These are phyloP conservation scores for Heliconius hewitsoni DNA, from an alignment of 1,140 invertebrate species.

Conservation along the genomic window DNA sequence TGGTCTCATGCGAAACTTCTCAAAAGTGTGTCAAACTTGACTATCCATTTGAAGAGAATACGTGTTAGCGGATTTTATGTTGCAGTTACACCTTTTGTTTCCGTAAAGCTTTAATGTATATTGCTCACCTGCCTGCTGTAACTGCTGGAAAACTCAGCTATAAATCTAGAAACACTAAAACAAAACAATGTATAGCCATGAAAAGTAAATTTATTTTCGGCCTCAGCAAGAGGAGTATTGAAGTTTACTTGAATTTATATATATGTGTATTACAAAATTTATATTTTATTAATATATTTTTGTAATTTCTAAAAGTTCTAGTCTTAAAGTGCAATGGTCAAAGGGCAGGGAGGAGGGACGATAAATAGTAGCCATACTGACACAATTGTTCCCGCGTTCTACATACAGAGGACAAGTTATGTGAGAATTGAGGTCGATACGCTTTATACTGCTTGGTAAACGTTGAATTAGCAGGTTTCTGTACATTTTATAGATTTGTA, in stretches of 20 bases:
- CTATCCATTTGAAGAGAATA: slow-evolving; percentile 53
- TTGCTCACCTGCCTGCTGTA: background rate
- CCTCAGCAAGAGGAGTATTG: background rate
- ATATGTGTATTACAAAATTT: background rate
- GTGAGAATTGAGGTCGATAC: slow-evolving; percentile 39
- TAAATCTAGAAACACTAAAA: slow-evolving; percentile 17
- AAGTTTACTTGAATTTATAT: background rate
- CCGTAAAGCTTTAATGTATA: slow-evolving; percentile 21
- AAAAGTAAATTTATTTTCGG: slow-evolving; percentile 16
- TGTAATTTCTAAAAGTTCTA: background rate
- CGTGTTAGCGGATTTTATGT: slow-evolving; percentile 49
- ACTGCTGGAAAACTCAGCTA: background rate
- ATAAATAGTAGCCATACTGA: slow-evolving; percentile 35
- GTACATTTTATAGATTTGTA: too few relatives aligned
- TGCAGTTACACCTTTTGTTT: slow-evolving; percentile 28
- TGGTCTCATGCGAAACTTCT: slow-evolving; percentile 55
- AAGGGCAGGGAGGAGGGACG: slow-evolving; percentile 34
- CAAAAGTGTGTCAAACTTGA: slow-evolving; percentile 72
- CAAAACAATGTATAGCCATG: background rate
- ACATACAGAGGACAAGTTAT: slow-evolving; percentile 40
- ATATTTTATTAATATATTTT: background rate
- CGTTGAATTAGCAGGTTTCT: slow-evolving; percentile 8
- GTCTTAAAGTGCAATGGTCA: slow-evolving; percentile 12
- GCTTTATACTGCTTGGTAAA: slow-evolving; percentile 31
- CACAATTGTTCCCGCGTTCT: slow-evolving; percentile 64